phyloP scores from a whole-genome alignment of 2,888 invertebrate genomes.

The Prostheceraeus crozeri region DNA sequence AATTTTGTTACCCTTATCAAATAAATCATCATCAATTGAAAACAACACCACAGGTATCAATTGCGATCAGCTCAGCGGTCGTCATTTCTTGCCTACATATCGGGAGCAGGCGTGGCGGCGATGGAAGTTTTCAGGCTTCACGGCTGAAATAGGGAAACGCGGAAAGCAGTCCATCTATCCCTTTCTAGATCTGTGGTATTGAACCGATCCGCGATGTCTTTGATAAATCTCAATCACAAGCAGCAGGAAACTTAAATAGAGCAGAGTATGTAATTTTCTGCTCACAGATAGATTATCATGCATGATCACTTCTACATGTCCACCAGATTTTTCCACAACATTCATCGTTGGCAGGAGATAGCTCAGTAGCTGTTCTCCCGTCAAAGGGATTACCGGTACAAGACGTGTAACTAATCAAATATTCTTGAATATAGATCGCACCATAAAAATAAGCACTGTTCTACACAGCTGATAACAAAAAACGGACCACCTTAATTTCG shows the following conservation, averaged over 20 bases:
- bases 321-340: conserved; percentile 28
- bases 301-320: conserved; percentile 18
- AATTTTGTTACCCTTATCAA: too few species aligned
- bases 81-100: too few species aligned
- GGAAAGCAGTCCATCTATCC: too few species aligned
- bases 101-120: too few species aligned
- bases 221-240: conserved; percentile 22
- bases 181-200: too few species aligned
- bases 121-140: too few species aligned
- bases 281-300: conserved; percentile 13
- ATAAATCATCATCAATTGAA: too few species aligned
- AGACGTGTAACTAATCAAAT: conserved; percentile 23
- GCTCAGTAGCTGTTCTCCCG: conserved; percentile 1
- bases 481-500: too few species aligned
- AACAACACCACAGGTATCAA: too few species aligned
- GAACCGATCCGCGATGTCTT: conserved; percentile 23
- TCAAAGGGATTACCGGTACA: conserved; percentile 22
- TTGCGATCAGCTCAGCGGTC: too few species aligned
- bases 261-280: conserved; percentile 18
- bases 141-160: too few species aligned
- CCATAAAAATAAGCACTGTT: conserved; percentile 29
- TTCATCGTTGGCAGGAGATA: conserved; percentile 17
- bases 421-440: conserved; percentile 14
- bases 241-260: conserved; percentile 2
- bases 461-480: too few species aligned